Evolutionary conservation across 2,888 invertebrate genomes (phyloP).

Genomic region (Lissocephala sabroskyi): DNA sequence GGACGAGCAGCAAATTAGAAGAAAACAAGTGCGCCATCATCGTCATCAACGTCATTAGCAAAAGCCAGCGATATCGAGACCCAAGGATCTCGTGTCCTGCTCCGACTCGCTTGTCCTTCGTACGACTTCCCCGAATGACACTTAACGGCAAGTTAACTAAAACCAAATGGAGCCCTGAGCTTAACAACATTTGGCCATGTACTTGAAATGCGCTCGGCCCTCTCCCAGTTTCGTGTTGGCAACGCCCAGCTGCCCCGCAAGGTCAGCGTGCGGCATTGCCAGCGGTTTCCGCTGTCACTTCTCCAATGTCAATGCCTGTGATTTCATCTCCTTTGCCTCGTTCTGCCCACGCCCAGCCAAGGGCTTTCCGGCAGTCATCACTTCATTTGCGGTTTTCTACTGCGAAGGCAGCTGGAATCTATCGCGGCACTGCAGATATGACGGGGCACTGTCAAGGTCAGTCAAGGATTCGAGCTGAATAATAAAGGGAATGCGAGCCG

Average conservation of each 20-base stretch:
- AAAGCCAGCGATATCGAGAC: no score
- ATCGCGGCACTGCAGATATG: no score
- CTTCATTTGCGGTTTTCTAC: slow-evolving; percentile 28
- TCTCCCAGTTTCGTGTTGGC: neutral
- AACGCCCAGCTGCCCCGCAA: neutral
- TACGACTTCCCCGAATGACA: no score
- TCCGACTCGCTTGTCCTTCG: no score
- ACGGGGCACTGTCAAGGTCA: no score
- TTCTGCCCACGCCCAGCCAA: slow-evolving; percentile 33
- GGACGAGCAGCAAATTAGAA: slow-evolving; percentile 24
- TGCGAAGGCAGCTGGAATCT: no score
- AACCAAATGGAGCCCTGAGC: no score
- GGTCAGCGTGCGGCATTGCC: neutral
- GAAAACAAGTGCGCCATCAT: neutral
- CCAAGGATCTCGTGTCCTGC: no score
- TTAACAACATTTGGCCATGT: slow-evolving; percentile 2
- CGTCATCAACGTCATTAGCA: slow-evolving; percentile 20
- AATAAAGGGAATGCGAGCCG: no score
- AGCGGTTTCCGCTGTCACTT: slow-evolving; percentile 5
- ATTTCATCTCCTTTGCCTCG: no score
- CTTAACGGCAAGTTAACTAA: no score
- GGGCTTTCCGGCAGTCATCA: slow-evolving; percentile 31
- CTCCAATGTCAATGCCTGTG: neutral
- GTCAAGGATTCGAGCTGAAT: no score
- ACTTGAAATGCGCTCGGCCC: slow-evolving; percentile 1